Evolutionary conservation across 2,113 vertebrate genomes (phyloP).

Genomic region (Bubo scandiacus): DNA sequence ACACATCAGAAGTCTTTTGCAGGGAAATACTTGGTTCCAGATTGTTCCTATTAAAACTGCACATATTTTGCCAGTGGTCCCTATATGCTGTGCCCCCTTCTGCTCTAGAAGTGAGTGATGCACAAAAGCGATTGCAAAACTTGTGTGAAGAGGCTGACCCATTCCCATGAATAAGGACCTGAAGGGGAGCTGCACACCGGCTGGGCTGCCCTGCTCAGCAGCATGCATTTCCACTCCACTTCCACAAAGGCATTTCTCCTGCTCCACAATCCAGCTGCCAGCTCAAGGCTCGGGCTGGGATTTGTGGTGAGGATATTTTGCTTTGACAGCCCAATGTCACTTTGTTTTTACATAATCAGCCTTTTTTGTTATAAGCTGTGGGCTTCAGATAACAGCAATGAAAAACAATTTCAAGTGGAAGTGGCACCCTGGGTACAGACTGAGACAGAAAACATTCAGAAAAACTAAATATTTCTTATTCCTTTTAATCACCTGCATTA

Average conservation of each 20-base stretch:
- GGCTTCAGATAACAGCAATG: neutral
- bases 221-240: accelerated
- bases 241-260: neutral
- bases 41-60: neutral
- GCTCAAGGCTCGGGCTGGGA: neutral
- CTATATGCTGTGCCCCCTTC: neutral
- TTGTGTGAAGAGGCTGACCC: neutral
- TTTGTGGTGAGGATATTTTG: neutral
- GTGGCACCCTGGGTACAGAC: neutral
- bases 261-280: neutral
- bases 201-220: neutral
- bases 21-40: neutral
- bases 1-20: neutral
- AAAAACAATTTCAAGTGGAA: neutral
- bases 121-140: neutral
- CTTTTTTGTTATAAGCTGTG: neutral
- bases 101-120: neutral
- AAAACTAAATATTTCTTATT: neutral
- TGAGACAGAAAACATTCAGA: neutral
- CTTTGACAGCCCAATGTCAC: neutral
- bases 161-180: neutral
- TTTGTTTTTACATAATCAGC: conserved; percentile 4
- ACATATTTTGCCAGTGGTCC: neutral
- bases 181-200: neutral
- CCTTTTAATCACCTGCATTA: neutral